A percentile compares a stretch with the other conserved stretches of the same genome.
Conservation (phyloP, 2,888 invertebrate species). For the Sylvicola cinctus region DNA sequence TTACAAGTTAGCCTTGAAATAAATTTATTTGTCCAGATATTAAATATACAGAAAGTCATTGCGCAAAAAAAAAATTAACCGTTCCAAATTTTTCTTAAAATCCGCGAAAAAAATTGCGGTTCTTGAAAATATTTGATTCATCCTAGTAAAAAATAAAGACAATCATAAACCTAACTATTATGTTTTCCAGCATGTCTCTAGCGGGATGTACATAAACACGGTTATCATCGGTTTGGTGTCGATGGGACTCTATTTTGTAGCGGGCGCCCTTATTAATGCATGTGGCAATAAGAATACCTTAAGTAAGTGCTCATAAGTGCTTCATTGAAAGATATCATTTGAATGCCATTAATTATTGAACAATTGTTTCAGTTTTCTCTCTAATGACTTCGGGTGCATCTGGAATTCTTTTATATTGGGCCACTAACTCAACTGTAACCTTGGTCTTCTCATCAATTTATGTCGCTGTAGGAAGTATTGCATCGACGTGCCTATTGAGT, state of each 20-base stretch:
- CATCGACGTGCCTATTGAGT: slow-evolving; percentile 36
- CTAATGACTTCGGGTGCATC: slow-evolving; percentile 28
- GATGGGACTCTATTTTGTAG: slow-evolving; percentile 39
- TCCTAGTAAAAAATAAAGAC: no score
- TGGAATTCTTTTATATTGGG: slow-evolving; percentile 33
- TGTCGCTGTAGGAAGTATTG: slow-evolving; percentile 31
- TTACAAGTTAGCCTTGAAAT: no score
- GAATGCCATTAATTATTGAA: slow-evolving; percentile 1
- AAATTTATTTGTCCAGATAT: no score
- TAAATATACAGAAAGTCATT: no score
- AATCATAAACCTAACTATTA: no score
- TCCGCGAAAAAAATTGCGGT: no score
- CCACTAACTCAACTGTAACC: slow-evolving; percentile 29
- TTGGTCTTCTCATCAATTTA: slow-evolving; percentile 33
- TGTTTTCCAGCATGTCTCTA: slow-evolving; percentile 25
- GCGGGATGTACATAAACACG: slow-evolving; percentile 46
- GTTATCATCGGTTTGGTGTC: slow-evolving; percentile 41
- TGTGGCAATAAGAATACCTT: slow-evolving; percentile 32
- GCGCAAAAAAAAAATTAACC: no score
- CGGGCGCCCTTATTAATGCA: slow-evolving; percentile 29
- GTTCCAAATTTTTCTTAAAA: no score
- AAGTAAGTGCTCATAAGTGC: slow-evolving; percentile 20
- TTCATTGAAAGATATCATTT: neutral
- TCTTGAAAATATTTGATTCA: no score
- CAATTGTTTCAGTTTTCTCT: slow-evolving; percentile 21